Conservation (phyloP, 1,140 invertebrate species). For the Steinernema khuongi region DNA sequence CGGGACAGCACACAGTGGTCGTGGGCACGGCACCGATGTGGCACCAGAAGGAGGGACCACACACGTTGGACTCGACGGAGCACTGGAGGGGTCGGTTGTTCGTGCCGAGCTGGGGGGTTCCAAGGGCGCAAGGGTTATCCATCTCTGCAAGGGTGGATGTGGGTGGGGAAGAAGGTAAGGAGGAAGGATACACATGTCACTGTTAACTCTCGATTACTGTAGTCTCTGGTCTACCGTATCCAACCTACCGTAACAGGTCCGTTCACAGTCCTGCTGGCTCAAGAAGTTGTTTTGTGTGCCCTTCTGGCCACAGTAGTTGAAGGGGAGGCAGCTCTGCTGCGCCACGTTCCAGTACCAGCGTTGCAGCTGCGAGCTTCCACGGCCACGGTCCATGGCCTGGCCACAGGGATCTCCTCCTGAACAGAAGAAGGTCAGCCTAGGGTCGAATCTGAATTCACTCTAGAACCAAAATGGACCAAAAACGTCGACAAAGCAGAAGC, state of each 20-base stretch:
- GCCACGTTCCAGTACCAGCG: constrained; percentile 54
- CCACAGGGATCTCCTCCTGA: constrained; percentile 55
- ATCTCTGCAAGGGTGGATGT: constrained; percentile 39
- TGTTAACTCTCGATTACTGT: background rate
- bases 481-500: constrained; percentile 17
- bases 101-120: constrained; percentile 36
- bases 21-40: constrained; percentile 46
- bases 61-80: constrained; percentile 41
- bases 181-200: constrained; percentile 3
- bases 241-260: constrained; percentile 47
- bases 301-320: constrained; percentile 53
- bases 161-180: background rate
- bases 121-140: constrained; percentile 46
- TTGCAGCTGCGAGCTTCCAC: constrained; percentile 41
- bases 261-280: constrained; percentile 43
- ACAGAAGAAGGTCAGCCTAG: constrained; percentile 27
- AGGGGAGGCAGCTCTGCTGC: constrained; percentile 44
- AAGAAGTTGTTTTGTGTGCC: constrained; percentile 59
- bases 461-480: constrained; percentile 15
- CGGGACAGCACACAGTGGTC: constrained; percentile 57
- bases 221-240: background rate
- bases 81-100: constrained; percentile 48
- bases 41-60: constrained; percentile 48
- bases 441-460: background rate
- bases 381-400: constrained; percentile 52